Base-by-base conservation (phyloP, 1,140 invertebrate genomes). In the Cepaea nemoralis region DNA sequence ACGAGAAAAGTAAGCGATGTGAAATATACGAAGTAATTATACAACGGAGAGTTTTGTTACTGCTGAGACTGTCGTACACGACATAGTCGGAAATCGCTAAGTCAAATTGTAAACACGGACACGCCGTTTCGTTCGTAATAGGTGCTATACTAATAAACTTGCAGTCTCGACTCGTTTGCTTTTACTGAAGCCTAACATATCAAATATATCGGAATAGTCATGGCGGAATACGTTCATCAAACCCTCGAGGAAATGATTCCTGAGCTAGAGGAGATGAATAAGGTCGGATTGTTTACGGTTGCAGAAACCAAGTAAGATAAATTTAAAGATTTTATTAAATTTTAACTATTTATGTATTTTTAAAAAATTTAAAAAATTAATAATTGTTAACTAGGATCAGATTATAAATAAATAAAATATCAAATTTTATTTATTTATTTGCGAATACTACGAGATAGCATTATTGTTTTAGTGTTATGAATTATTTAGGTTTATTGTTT, bases 181-280 rank as follows among this genome's bases (percentile, higher is more conserved):
- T 14, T 55, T 5, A 55, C 5, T 22, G 14, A 12, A 63, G 10
- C 35, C 69, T 40, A 19, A 39, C 69, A 19, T 12, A 39, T 33
- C n/a, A 77, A 63, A 0, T n/a, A n/a, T n/a, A n/a, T n/a, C n/a
- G n/a, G n/a, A n/a, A n/a, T n/a, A n/a, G n/a, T n/a, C 31, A 80
- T 80, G 78, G 78, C 78, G 31, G 78, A 80, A 67, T 80, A 73
- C 48, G 78, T 80, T n/a, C 40, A 80, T 59, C 78, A 80, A 55
- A 71, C 40, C 14, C 69, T 80, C 31, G 78, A 80, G 35, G 78
- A 80, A 59, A 80, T 80, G 78, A 71, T 80, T 80, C 78, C 78
- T 24, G 78, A 80, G 39, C 45, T 80, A 39, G 78, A 80, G 27
- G 78, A 80, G 48, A 80, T 80, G 78, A 80, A 8, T 10, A 50